A percentile compares a stretch with the other conserved stretches of the same genome.
Conservation (phyloP, 2,797 vertebrate genomes). For the Cyclura pinguis region DNA sequence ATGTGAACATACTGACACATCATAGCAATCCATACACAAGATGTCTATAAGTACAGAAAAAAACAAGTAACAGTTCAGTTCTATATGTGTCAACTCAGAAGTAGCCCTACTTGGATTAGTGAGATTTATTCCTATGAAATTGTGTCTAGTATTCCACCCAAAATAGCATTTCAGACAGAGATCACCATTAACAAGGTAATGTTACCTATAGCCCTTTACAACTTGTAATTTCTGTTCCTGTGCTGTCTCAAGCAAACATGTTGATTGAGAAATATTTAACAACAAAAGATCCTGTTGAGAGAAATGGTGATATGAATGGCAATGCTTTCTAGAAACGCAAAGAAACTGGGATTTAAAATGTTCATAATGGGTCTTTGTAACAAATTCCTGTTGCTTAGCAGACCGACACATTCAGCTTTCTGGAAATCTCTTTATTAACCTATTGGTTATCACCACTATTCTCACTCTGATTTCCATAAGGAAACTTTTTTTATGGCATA, state of each 20-base stretch:
- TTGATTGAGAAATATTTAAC: neutral
- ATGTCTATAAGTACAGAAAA: neutral
- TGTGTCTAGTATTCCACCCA: neutral
- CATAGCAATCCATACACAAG: neutral
- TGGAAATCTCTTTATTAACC: slow-evolving; percentile 58
- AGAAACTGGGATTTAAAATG: slow-evolving; percentile 61
- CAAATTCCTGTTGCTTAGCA: slow-evolving; percentile 61
- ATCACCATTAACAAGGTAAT: neutral
- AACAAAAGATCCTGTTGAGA: neutral
- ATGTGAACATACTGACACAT: neutral
- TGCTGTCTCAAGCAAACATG: neutral
- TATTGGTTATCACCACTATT: slow-evolving; percentile 63
- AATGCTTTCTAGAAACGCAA: slow-evolving; percentile 44
- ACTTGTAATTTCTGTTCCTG: neutral
- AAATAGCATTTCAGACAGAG: rapidly evolving
- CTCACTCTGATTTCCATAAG: slow-evolving; percentile 68
- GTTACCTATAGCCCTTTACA: neutral
- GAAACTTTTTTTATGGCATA: slow-evolving; percentile 69
- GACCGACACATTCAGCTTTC: slow-evolving; percentile 29
- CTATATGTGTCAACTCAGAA: too few species aligned
- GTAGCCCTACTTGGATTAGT: neutral
- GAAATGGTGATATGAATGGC: slow-evolving; percentile 15
- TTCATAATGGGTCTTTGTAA: slow-evolving; percentile 38
- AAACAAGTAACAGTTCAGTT: too few species aligned
- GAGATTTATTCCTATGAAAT: neutral